Conservation (phyloP, 2,113 vertebrate species). For the Centropristis striata region DNA sequence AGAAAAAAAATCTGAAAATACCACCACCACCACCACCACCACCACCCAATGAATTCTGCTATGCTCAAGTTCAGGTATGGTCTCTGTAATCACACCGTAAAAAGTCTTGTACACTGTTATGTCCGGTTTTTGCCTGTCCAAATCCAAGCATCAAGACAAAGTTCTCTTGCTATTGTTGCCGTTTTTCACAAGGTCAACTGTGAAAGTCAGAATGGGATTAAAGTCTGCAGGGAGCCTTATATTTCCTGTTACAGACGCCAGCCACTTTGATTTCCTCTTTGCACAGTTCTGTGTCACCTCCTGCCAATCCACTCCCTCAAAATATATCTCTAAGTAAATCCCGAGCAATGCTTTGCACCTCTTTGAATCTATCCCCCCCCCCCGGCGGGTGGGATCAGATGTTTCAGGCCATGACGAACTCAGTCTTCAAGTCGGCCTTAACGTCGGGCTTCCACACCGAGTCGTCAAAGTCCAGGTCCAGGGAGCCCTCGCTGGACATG, state of each 20-base stretch:
- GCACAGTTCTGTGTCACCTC: slow-evolving; percentile 36
- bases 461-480: slow-evolving; percentile 97
- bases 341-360: slow-evolving; percentile 44
- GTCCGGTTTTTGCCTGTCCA: slow-evolving; percentile 70
- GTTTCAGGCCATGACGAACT: slow-evolving; percentile 95
- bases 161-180: slow-evolving; percentile 64
- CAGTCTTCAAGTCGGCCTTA: slow-evolving; percentile 96
- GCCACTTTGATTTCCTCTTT: slow-evolving; percentile 56
- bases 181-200: slow-evolving; percentile 65
- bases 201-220: slow-evolving; percentile 62
- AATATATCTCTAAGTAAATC: slow-evolving; percentile 54
- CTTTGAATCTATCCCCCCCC: slow-evolving; percentile 29
- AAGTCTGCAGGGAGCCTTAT: slow-evolving; percentile 63
- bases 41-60: slow-evolving; percentile 76
- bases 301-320: slow-evolving; percentile 45
- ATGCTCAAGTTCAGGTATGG: slow-evolving; percentile 74
- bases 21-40: slow-evolving; percentile 71
- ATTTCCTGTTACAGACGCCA: slow-evolving; percentile 40
- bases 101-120: slow-evolving; percentile 64
- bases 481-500: slow-evolving; percentile 89
- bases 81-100: slow-evolving; percentile 57
- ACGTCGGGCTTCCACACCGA: slow-evolving; percentile 98
- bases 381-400: background rate
- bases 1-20: slow-evolving; percentile 64
- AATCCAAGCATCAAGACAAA: slow-evolving; percentile 69